Conservation (phyloP, 2,797 vertebrate genomes). For the Diglossa cyanea region DNA sequence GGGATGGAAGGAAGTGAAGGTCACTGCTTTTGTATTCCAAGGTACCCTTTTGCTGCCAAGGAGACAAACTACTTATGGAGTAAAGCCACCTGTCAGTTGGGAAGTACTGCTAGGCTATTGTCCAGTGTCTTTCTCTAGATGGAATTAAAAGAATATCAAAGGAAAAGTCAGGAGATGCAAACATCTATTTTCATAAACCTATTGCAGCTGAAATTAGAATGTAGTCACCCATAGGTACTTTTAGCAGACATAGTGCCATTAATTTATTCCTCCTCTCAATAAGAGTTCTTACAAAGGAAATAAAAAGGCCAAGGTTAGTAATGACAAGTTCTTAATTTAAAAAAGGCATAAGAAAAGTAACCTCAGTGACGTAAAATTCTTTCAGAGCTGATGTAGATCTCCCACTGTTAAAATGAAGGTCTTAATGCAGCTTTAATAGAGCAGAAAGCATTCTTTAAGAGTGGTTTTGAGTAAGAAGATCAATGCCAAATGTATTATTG, state of each 20-base stretch:
- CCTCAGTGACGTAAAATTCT: neutral
- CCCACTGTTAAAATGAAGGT: neutral
- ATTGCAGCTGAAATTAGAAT: neutral
- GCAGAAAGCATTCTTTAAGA: slow-evolving; percentile 8
- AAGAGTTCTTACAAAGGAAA: neutral
- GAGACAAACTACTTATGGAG: neutral
- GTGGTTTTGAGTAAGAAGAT: slow-evolving; percentile 11
- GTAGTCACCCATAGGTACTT: neutral
- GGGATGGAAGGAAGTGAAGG: neutral
- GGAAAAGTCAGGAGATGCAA: neutral
- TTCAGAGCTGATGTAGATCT: neutral
- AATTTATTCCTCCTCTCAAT: slow-evolving; percentile 7
- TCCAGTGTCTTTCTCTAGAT: neutral
- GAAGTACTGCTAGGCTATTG: neutral
- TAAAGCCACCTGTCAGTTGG: neutral
- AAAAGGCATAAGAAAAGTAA: neutral
- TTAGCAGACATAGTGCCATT: neutral
- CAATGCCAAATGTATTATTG: slow-evolving; percentile 43
- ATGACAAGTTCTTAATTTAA: neutral
- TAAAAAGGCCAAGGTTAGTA: neutral
- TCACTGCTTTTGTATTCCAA: neutral
- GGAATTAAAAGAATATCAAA: neutral
- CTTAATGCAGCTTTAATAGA: neutral
- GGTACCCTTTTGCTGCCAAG: neutral
- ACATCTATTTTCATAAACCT: neutral